phyloP scores from a whole-genome alignment of 2,888 invertebrate genomes.

The Halocaridina rubra region DNA sequence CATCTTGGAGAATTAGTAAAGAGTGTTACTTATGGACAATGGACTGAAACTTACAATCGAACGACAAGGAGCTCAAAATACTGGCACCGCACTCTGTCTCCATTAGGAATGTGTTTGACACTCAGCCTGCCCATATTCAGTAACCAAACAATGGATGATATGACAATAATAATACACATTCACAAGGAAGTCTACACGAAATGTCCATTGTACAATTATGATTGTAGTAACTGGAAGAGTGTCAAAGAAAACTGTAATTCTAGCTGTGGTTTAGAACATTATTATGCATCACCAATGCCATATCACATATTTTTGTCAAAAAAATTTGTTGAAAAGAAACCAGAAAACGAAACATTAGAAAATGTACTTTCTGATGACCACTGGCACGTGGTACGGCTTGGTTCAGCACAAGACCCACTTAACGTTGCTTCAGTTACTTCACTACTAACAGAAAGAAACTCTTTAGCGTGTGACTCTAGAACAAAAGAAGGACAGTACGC shows the following conservation, averaged over 20 bases:
- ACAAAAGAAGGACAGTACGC: not conserved
- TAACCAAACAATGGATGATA: not conserved
- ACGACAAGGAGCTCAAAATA: not conserved
- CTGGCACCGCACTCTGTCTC: conserved; percentile 16
- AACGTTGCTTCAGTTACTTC: conserved; percentile 4
- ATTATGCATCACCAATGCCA: not conserved
- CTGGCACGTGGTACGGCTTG: not conserved
- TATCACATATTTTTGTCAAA: conserved; percentile 18
- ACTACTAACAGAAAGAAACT: not conserved
- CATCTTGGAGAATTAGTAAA: conserved; percentile 19
- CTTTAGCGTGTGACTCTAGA: not conserved
- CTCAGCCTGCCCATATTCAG: conserved; percentile 4
- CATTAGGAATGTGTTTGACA: conserved; percentile 19
- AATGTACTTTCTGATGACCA: not conserved
- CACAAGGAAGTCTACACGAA: not conserved
- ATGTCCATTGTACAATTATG: not conserved
- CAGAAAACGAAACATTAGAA: not conserved
- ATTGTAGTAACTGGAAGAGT: not conserved
- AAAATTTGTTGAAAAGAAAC: not conserved
- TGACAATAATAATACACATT: not conserved
- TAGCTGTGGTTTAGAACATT: not conserved
- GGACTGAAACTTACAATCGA: conserved; percentile 7
- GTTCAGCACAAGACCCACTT: not conserved
- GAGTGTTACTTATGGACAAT: conserved; percentile 1
- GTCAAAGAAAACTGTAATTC: conserved; percentile 10